Percentiles rank a stretch among this genome's conserved stretches.
phyloP scores from a whole-genome alignment of 1,140 invertebrate genomes.

The Chironomus striatipennis region DNA sequence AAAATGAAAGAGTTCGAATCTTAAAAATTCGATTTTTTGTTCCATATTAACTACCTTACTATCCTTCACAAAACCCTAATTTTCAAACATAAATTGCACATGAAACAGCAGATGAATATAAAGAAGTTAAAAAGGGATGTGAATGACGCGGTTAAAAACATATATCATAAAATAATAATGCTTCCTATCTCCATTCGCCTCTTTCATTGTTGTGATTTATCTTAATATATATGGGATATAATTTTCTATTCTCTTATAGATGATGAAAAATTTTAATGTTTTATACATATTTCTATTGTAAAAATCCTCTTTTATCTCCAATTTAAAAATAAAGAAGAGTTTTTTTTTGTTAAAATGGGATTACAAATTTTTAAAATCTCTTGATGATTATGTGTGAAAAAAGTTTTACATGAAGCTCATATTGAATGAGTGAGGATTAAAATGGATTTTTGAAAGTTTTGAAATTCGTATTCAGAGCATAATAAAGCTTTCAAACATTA shows the following conservation, averaged over 20 bases:
- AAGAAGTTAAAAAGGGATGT: constrained; percentile 1
- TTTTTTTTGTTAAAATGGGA: not conserved
- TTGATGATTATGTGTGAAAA: not conserved
- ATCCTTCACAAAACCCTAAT: too few species aligned
- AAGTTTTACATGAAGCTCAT: too few species aligned
- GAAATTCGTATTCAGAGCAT: too few species aligned
- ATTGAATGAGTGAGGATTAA: too few species aligned
- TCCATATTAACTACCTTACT: too few species aligned
- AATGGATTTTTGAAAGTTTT: too few species aligned
- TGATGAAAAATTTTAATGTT: not conserved
- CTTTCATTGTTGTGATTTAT: constrained; percentile 6
- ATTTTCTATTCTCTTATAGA: not conserved
- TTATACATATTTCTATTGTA: not conserved
- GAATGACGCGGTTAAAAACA: constrained; percentile 18
- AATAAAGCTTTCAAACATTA: too few species aligned
- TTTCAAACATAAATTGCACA: too few species aligned
- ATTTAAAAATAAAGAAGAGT: not conserved
- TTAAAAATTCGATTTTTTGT: too few species aligned
- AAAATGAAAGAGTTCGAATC: too few species aligned
- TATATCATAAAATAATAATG: constrained; percentile 24
- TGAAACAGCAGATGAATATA: not conserved
- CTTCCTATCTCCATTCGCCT: not conserved
- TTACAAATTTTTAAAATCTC: not conserved
- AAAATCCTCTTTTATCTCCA: not conserved
- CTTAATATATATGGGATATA: not conserved